Evolutionary conservation across 2,888 invertebrate species (phyloP), one percentile per base, ranked within the genome.

Genomic region (Epirrhoe alternata): DNA sequence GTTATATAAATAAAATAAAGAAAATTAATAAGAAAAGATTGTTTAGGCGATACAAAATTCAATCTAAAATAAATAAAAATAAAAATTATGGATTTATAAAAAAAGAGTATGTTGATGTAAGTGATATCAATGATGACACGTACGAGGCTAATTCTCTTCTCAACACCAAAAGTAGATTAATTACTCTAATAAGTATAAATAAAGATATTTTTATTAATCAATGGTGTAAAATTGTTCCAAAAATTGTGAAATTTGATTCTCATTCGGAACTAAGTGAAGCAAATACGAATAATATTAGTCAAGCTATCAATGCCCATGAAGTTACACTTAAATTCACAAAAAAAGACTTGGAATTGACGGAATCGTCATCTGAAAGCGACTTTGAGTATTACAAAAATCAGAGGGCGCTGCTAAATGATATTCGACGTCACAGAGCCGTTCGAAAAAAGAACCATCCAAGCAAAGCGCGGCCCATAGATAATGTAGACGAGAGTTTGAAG

Each of bases 301-400:
- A 83, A 73, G 70, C 74, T 0, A 51, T 69, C 5, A 80, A 82
- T 35, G 68, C 69, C 0, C 73, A 74, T 0, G 76, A 67, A 69
- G 6, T 77, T 33, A 70, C 69, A 58, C 81, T 82, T 3, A 88
- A 74, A 79, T 83, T 83, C 49, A 74, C 86, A 0, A 91, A 87
- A 76, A 84, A 81, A 70, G 91, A 92, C 35, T 65, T 92, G 1
- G 89, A 90, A 76, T 45, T 90, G 8, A 77, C 87, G 0, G 76
- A 81, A 0, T 86, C 89, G 0, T 84, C 90, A 0, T 88, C 90
- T 0, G 91, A 89, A 6, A 89, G 86, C 47, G 92, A 93, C 66
- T 83, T 80, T 1, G 90, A 88, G 31, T 76, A 76, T 30, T 73
- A 80, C 10, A 78, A 83, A 42, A 77, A 83, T n/a, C 77, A 84